Evolutionary conservation across 92 coral and sea anemone genomes (phyloP).

Genomic region (Phenganax subtilis): DNA sequence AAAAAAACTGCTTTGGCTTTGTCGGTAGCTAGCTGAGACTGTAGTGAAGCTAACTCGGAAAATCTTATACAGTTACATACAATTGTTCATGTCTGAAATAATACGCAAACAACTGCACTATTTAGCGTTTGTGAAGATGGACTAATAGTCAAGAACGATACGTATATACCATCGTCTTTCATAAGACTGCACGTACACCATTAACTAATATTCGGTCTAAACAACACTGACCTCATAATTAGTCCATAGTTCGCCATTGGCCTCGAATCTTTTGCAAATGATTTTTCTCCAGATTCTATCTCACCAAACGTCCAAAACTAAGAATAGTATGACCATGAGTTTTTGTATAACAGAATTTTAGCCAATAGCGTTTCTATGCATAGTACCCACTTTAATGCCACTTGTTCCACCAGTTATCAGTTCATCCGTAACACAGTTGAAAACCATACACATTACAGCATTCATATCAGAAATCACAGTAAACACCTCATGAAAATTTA

Average conservation of each 20-base stretch:
- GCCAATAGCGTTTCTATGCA: not conserved
- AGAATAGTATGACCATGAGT: not conserved
- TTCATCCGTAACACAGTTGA: slow-evolving; percentile 76
- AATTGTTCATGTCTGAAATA: too few relatives aligned
- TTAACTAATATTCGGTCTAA: too few relatives aligned
- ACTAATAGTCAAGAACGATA: too few relatives aligned
- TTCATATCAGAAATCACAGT: slow-evolving; percentile 97
- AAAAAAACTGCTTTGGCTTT: too few relatives aligned
- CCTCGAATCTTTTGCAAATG: slow-evolving; percentile 69
- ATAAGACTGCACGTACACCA: too few relatives aligned
- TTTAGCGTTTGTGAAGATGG: too few relatives aligned
- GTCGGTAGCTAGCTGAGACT: too few relatives aligned
- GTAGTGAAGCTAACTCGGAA: too few relatives aligned
- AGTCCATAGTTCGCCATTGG: slow-evolving; percentile 99
- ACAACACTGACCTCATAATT: slow-evolving; percentile 61
- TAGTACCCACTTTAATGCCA: slow-evolving; percentile 71
- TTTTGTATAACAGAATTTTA: not conserved
- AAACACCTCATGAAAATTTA: slow-evolving; percentile 90
- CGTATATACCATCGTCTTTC: too few relatives aligned
- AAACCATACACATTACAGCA: slow-evolving; percentile 91
- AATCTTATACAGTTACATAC: too few relatives aligned
- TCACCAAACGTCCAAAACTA: slow-evolving; percentile 99
- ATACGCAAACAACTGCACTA: too few relatives aligned
- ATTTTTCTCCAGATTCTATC: slow-evolving; percentile 48
- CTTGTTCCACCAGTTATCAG: slow-evolving; percentile 96